A percentile compares a stretch with the other conserved stretches of the same genome.
Conservation (phyloP, 2,888 invertebrate species). For the Silvanus unidentatus region DNA sequence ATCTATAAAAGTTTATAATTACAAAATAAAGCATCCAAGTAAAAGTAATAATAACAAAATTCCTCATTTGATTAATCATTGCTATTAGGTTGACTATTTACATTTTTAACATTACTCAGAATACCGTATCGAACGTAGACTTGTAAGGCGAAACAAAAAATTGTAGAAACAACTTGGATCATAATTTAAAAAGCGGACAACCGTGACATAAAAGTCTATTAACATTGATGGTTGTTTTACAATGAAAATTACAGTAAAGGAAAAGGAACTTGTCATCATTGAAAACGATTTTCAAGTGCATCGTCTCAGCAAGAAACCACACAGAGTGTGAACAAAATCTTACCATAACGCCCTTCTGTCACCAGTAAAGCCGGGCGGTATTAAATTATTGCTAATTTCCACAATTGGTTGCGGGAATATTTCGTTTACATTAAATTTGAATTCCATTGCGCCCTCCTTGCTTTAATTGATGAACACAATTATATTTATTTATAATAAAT, state of each 20-base stretch:
- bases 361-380: constrained; percentile 52
- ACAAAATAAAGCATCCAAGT: no score
- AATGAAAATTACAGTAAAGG: no score
- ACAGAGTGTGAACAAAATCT: constrained; percentile 17
- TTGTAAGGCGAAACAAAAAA: no score
- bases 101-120: no score
- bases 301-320: no score
- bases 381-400: constrained; percentile 48
- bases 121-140: no score
- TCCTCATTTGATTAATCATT: no score
- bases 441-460: constrained; percentile 46
- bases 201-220: neutral
- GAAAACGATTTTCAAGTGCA: no score
- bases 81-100: no score
- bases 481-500: neutral
- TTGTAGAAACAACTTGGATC: neutral
- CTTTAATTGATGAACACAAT: constrained; percentile 5
- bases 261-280: no score
- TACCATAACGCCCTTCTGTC: constrained; percentile 50
- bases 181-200: constrained; percentile 1
- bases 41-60: neutral
- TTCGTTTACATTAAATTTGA: constrained; percentile 51
- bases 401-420: constrained; percentile 50
- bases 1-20: no score
- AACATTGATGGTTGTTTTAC: neutral